Percentiles rank a stretch among this genome's conserved stretches.
phyloP scores from a whole-genome alignment of 2,888 invertebrate genomes.

The Subacronicta megacephala region DNA sequence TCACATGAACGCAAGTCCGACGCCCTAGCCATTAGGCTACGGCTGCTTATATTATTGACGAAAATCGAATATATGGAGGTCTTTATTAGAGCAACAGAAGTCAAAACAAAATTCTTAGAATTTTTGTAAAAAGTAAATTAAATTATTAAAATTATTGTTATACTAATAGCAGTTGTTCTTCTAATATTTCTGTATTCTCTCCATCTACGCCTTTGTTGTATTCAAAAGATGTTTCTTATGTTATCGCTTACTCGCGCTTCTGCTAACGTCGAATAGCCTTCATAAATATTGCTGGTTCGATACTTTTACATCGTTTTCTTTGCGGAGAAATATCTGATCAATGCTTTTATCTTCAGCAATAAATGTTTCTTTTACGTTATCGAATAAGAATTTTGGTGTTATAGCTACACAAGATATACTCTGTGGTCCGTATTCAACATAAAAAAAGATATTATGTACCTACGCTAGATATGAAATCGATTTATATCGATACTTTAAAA shows the following conservation, averaged over 20 bases:
- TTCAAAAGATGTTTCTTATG: constrained; percentile 5
- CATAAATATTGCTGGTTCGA: constrained; percentile 18
- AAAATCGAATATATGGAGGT: too few relatives aligned
- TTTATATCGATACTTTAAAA: too few relatives aligned
- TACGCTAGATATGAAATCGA: too few relatives aligned
- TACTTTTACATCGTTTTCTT: constrained; percentile 5
- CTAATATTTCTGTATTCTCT: neutral
- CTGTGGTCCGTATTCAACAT: too few relatives aligned
- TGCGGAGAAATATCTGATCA: neutral
- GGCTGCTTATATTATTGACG: too few relatives aligned
- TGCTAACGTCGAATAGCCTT: neutral
- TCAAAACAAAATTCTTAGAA: too few relatives aligned
- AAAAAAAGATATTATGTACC: too few relatives aligned
- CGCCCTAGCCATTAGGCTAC: too few relatives aligned
- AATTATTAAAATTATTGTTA: too few relatives aligned
- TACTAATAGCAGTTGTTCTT: neutral
- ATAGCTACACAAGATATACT: neutral
- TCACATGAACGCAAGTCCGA: too few relatives aligned
- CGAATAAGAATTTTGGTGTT: neutral
- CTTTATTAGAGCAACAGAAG: too few relatives aligned
- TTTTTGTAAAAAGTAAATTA: too few relatives aligned
- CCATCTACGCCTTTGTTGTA: neutral
- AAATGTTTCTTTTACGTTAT: neutral
- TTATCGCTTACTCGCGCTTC: constrained; percentile 5
- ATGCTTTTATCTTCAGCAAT: neutral